A percentile compares a stretch with the other conserved stretches of the same genome.
phyloP scores from a whole-genome alignment of 1,140 invertebrate genomes.

The Aplysia californica region DNA sequence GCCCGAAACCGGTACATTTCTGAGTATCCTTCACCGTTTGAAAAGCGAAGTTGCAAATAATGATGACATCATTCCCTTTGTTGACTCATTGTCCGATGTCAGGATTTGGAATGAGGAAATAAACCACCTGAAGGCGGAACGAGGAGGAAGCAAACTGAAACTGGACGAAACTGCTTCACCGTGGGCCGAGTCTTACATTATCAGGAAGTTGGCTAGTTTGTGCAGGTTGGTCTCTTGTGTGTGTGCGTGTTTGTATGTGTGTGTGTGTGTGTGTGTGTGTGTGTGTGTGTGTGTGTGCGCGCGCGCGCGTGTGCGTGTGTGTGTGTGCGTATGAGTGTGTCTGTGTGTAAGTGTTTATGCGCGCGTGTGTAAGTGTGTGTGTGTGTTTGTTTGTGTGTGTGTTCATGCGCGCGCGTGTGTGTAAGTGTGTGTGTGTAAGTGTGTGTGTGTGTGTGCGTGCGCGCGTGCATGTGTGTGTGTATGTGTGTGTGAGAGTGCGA shows the following conservation, averaged over 20 bases:
- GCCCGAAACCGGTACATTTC: too few relatives aligned
- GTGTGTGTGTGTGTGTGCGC: constrained; percentile 3
- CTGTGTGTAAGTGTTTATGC: too few relatives aligned
- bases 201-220: neutral
- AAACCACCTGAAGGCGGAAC: neutral
- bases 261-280: constrained; percentile 1
- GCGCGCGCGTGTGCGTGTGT: neutral
- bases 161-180: neutral
- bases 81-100: neutral
- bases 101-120: neutral
- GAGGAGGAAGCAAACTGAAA: neutral
- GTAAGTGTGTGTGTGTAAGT: constrained; percentile 16
- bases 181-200: neutral
- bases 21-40: too few relatives aligned
- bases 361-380: too few relatives aligned
- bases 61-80: neutral
- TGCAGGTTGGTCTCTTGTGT: too few relatives aligned
- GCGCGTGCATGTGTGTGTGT: neutral
- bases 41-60: neutral
- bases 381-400: too few relatives aligned
- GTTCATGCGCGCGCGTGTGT: too few relatives aligned
- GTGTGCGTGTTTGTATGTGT: too few relatives aligned
- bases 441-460: constrained; percentile 15
- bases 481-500: neutral
- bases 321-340: neutral